Base-by-base conservation (phyloP, 2,113 vertebrate species). In the Heterotis niloticus region DNA sequence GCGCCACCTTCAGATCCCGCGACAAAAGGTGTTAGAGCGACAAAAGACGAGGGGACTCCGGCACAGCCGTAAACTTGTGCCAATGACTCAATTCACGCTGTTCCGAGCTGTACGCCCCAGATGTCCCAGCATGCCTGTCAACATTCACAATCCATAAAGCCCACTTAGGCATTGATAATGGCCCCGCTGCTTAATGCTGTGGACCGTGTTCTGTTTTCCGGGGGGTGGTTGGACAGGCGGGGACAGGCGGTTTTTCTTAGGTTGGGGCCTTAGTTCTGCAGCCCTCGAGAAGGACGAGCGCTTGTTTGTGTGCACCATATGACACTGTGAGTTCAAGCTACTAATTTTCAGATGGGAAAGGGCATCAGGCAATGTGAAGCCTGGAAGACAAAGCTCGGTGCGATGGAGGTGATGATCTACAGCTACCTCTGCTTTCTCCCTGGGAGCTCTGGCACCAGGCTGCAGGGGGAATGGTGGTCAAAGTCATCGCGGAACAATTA, bases 111-210 rank as follows among this genome's bases (percentile, higher is more conserved):
- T 85, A 85, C 82, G 85, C 78, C 82, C 89, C 89, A 91, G 89
- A 90, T 88, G 88, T 91, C 90, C 87, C 54, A 0, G 82, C 71
- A 82, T 85, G 84, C 79, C 85, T 86, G 85, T 85, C 82, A 85
- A 86, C 82, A 82, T 84, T 82, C 70, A 78, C 76, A 72, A 86
- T 85, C 83, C 57, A 64, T 75, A 84, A 74, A 80, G 76, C 79
- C 84, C 81, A 68, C 59, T 28, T 76, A 81, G 75, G 80, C 67
- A 62, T 81, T 75, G 51, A 78, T 77, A 73, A 75, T 64, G 78
- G 77, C 54, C 77, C 74, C 73, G 44, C 70, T 23, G 4, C 11
- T 34, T 34, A 83, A 81, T 79, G 64, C 29, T 81, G 80, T 81
- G 80, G 85, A 81, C 83, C 80, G 14, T 29, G 34, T 64, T n/a